Percentiles rank a stretch among this genome's conserved stretches.
Evolutionary conservation across 2,113 vertebrate genomes (phyloP).

Genomic region (Ceuthmochares aereus): DNA sequence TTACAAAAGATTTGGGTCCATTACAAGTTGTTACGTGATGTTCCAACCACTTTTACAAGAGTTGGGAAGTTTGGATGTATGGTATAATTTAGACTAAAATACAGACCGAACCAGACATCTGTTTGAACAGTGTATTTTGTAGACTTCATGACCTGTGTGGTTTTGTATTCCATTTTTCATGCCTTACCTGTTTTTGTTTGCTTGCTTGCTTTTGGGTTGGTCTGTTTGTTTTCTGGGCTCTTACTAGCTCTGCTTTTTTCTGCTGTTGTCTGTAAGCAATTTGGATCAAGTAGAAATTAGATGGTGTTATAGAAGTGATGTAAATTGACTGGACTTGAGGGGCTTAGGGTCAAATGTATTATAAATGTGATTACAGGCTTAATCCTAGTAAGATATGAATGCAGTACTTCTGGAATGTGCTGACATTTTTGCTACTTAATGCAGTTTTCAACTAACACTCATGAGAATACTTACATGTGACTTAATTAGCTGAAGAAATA

Average conservation of each 20-base stretch:
- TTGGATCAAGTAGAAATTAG: neutral
- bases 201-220: neutral
- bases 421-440: neutral
- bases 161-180: neutral
- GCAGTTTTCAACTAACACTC: neutral
- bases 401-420: neutral
- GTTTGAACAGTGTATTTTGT: neutral
- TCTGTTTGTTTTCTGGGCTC: neutral
- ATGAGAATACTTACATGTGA: neutral
- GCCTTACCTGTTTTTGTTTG: neutral
- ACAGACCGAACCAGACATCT: neutral
- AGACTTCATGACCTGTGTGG: neutral
- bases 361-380: neutral
- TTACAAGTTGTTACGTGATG: neutral
- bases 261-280: neutral
- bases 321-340: neutral
- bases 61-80: neutral
- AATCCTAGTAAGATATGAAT: neutral
- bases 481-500: conserved; percentile 15
- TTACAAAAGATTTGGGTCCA: neutral
- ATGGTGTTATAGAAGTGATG: neutral
- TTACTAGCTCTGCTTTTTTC: neutral
- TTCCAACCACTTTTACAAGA: neutral
- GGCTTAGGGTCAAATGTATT: neutral
- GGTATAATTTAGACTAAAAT: neutral